Conservation (phyloP, 2,888 invertebrate genomes). For the Periphyllus acericola region DNA sequence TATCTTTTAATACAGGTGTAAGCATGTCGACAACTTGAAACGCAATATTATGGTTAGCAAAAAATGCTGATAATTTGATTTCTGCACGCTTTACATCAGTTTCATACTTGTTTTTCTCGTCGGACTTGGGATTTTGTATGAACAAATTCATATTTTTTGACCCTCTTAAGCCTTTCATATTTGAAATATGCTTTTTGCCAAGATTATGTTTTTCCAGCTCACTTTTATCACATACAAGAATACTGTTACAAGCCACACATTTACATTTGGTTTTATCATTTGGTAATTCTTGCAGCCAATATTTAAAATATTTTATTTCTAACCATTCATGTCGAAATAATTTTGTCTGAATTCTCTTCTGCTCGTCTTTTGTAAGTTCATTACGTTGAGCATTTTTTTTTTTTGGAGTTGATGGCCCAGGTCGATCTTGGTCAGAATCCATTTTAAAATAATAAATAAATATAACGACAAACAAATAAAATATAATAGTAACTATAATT, state of each 20-base stretch:
- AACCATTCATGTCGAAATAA: slow-evolving; percentile 16
- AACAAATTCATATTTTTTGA: not conserved
- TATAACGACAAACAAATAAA: no score
- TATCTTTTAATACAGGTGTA: slow-evolving; percentile 4
- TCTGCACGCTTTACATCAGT: slow-evolving; percentile 7
- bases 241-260: not conserved
- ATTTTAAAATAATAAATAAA: not conserved
- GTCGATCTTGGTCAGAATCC: not conserved
- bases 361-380: not conserved
- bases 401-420: slow-evolving; percentile 4
- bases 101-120: not conserved
- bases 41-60: slow-evolving; percentile 19
- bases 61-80: slow-evolving; percentile 14
- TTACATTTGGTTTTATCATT: slow-evolving; percentile 1
- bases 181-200: not conserved
- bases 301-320: slow-evolving; percentile 17
- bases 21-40: slow-evolving; percentile 22
- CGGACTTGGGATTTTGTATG: not conserved
- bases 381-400: slow-evolving; percentile 10
- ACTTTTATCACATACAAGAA: not conserved
- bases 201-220: not conserved
- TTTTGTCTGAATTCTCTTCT: slow-evolving; percentile 6
- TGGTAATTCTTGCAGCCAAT: slow-evolving; percentile 11
- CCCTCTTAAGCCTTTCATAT: not conserved
- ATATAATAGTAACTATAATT: no score